Conservation (phyloP, 2,797 vertebrate genomes). For the Pagetopsis macropterus region DNA sequence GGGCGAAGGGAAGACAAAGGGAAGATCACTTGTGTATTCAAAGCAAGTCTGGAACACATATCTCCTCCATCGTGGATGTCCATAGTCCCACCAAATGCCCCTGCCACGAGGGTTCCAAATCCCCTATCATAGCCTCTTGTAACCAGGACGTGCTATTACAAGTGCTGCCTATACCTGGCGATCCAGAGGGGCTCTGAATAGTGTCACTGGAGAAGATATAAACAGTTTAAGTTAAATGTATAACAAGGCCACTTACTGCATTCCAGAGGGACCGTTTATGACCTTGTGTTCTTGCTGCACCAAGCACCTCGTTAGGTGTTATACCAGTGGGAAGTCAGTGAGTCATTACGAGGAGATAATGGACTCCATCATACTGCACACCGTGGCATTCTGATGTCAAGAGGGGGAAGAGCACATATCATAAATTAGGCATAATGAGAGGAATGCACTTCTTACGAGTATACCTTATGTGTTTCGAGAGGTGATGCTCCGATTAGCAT, state of each 20-base stretch:
- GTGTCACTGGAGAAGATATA: background rate
- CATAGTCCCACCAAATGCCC: background rate
- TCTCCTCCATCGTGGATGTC: background rate
- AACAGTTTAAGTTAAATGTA: slow-evolving; percentile 21
- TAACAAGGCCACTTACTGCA: slow-evolving; percentile 20
- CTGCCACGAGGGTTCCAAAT: background rate
- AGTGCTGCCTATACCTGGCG: slow-evolving; percentile 22
- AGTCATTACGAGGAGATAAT: slow-evolving; percentile 25
- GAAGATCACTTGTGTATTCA: background rate
- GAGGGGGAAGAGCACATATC: background rate
- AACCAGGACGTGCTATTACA: slow-evolving; percentile 16
- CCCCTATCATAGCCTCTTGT: background rate
- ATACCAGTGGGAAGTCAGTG: background rate
- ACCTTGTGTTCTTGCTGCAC: slow-evolving; percentile 1
- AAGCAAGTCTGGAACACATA: background rate
- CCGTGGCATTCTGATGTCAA: slow-evolving; percentile 6
- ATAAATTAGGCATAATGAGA: slow-evolving; percentile 24
- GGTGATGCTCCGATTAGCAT: slow-evolving; percentile 25
- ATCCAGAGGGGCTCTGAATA: slow-evolving; percentile 4
- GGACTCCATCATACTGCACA: background rate
- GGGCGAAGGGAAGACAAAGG: background rate
- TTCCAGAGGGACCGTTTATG: slow-evolving; percentile 21
- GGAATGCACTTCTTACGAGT: background rate
- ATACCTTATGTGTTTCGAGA: slow-evolving; percentile 3
- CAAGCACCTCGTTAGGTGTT: no score